These are phyloP conservation scores for Aleiodes leptofemur DNA, from an alignment of 2,888 invertebrate species.

Conservation along the genomic window DNA sequence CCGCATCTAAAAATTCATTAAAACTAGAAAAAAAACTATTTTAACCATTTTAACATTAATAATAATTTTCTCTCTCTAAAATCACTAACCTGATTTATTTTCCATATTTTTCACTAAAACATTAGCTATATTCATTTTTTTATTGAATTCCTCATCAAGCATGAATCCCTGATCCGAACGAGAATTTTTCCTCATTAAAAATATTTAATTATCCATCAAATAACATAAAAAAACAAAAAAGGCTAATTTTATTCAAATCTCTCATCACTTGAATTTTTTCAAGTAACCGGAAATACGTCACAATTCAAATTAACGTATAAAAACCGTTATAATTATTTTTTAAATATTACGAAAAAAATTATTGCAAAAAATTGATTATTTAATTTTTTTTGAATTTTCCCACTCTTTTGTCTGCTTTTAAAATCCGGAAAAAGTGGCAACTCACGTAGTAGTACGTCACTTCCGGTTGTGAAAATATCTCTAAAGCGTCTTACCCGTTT, in stretches of 20 bases:
- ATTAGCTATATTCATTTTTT: conserved; percentile 75
- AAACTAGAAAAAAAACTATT: background rate
- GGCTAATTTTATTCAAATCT: background rate
- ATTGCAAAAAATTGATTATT: no score
- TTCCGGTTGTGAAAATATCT: conserved; percentile 43
- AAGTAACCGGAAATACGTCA: background rate
- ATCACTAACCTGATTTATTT: conserved; percentile 67
- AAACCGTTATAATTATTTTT: no score
- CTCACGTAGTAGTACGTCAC: conserved; percentile 48
- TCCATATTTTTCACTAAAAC: conserved; percentile 74
- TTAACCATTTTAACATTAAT: background rate
- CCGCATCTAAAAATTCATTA: background rate
- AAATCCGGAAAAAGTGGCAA: background rate
- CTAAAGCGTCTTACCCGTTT: conserved; percentile 13
- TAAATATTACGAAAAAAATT: no score
- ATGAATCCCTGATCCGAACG: conserved; percentile 63
- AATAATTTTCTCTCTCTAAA: background rate
- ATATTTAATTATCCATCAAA: background rate
- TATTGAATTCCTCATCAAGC: conserved; percentile 77
- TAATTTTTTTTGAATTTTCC: background rate
- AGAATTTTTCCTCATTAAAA: conserved; percentile 53
- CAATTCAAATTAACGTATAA: background rate
- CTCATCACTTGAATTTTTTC: background rate
- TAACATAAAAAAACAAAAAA: background rate
- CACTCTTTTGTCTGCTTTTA: background rate